Conservation (phyloP, 2,113 vertebrate species). For the Trogon surrucura region DNA sequence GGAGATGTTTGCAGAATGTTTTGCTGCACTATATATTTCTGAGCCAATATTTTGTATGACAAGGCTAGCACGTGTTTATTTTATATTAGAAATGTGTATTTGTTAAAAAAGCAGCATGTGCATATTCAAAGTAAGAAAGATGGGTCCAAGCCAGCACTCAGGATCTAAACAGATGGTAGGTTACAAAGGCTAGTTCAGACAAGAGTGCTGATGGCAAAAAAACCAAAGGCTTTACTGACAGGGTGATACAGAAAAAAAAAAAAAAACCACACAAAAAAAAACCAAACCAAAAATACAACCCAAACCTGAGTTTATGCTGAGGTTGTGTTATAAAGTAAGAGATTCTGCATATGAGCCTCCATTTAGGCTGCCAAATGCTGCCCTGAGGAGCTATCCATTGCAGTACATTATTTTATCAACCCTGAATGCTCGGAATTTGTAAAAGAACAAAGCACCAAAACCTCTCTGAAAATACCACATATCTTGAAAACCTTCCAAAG, state of each 20-base stretch:
- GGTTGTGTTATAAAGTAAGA: neutral
- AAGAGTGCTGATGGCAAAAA: neutral
- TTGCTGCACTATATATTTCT: neutral
- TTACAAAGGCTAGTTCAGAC: constrained; percentile 17
- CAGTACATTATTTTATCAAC: neutral
- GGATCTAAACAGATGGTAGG: constrained; percentile 13
- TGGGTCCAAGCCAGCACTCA: neutral
- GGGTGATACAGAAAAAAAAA: neutral
- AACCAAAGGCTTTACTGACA: neutral
- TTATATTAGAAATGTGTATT: neutral
- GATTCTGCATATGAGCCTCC: neutral
- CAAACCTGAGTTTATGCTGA: neutral
- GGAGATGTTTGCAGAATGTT: neutral
- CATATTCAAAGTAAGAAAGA: neutral
- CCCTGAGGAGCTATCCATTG: neutral
- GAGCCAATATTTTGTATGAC: neutral
- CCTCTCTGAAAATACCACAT: neutral
- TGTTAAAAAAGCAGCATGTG: neutral
- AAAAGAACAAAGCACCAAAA: constrained; percentile 15
- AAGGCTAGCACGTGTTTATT: neutral
- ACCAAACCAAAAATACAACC: too few relatives aligned
- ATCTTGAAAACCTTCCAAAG: neutral
- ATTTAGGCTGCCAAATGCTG: neutral
- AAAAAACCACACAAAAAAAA: neutral
- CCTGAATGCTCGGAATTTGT: neutral